phyloP scores from a whole-genome alignment of 2,797 vertebrate genomes.

The Enteromius anoplus region DNA sequence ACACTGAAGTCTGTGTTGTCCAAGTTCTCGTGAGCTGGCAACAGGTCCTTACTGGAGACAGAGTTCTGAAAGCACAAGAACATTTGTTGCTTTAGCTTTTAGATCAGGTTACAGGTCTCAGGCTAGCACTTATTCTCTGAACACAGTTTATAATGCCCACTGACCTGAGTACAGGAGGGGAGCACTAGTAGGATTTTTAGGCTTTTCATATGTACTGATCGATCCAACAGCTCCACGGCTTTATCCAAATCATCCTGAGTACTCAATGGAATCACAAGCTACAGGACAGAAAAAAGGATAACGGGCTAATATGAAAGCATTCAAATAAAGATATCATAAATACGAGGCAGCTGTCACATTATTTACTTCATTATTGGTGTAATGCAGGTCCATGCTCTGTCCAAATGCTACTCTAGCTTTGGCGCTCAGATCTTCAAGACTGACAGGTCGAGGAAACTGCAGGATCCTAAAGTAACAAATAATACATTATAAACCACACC shows the following conservation, averaged over 20 bases:
- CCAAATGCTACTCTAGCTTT: slow-evolving; percentile 97
- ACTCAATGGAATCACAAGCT: slow-evolving; percentile 96
- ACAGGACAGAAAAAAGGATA: slow-evolving; percentile 22
- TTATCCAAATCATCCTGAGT: slow-evolving; percentile 98
- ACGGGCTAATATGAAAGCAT: not conserved
- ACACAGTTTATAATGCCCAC: slow-evolving; percentile 5
- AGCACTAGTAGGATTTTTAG: slow-evolving; percentile 94
- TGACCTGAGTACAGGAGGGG: slow-evolving; percentile 87
- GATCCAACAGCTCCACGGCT: slow-evolving; percentile 94
- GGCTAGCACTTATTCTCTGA: not conserved
- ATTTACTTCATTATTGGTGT: slow-evolving; percentile 97
- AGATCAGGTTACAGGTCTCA: not conserved
- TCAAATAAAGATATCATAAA: not conserved
- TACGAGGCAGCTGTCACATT: not conserved
- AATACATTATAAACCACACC: not conserved
- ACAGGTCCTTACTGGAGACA: slow-evolving; percentile 80
- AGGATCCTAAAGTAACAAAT: slow-evolving; percentile 81
- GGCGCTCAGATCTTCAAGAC: slow-evolving; percentile 87
- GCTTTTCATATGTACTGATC: slow-evolving; percentile 97
- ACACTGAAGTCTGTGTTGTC: slow-evolving; percentile 88
- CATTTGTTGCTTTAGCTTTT: not conserved
- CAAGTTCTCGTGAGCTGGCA: slow-evolving; percentile 87
- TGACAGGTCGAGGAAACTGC: slow-evolving; percentile 91
- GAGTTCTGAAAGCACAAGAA: slow-evolving; percentile 66
- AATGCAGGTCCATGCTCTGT: slow-evolving; percentile 96